A percentile compares a stretch with the other conserved stretches of the same genome.
Conservation (phyloP, 2,888 invertebrate genomes). For the Aethes cnicana region DNA sequence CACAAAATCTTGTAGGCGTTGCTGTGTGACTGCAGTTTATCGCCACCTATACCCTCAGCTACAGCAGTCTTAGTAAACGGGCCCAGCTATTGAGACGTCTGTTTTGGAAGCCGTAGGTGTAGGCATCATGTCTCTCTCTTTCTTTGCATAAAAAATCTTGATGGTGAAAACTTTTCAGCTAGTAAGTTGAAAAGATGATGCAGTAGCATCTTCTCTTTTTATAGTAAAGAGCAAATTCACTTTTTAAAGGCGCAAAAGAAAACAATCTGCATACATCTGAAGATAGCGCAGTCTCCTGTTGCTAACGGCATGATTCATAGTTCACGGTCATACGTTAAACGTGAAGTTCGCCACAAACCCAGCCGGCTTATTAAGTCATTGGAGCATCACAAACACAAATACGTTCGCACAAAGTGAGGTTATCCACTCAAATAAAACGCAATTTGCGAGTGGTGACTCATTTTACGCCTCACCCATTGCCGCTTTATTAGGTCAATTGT, state of each 20-base stretch:
- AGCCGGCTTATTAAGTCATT: conserved; percentile 21
- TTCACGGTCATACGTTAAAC: conserved; percentile 19
- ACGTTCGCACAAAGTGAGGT: conserved; percentile 20
- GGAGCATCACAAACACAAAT: conserved; percentile 14
- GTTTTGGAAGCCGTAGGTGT: too few species aligned
- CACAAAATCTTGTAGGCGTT: too few species aligned
- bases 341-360: conserved; percentile 14
- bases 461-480: not conserved
- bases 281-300: too few species aligned
- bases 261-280: not conserved
- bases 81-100: too few species aligned
- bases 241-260: not conserved
- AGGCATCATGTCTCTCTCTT: too few species aligned
- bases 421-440: conserved; percentile 19
- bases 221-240: conserved; percentile 8
- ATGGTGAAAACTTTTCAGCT: too few species aligned
- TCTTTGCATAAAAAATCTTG: too few species aligned
- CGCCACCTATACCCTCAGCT: too few species aligned
- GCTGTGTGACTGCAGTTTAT: too few species aligned
- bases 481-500: not conserved
- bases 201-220: too few species aligned
- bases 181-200: too few species aligned
- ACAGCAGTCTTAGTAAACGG: too few species aligned
- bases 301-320: conserved; percentile 6
- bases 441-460: not conserved